Evolutionary conservation across 35 echinoderm and acorn worm species (phyloP).

Genomic region (Holothuria glaberrima): DNA sequence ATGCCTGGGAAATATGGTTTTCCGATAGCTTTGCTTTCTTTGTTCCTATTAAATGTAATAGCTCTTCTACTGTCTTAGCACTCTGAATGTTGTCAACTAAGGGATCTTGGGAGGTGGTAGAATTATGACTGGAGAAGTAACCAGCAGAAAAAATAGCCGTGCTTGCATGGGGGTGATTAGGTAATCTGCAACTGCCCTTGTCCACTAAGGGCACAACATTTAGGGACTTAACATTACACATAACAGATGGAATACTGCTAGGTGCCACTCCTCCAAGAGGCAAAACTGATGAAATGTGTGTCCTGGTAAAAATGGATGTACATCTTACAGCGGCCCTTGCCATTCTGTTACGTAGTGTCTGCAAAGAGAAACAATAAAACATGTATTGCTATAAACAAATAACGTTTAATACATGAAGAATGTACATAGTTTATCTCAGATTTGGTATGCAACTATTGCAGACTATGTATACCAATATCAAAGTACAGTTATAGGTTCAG

Average conservation of each 20-base stretch:
- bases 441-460: too few relatives aligned
- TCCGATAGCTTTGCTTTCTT: conserved; percentile 40
- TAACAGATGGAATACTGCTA: too few relatives aligned
- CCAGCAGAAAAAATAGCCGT: conserved; percentile 1
- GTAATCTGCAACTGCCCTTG: not conserved
- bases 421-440: too few relatives aligned
- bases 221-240: not conserved
- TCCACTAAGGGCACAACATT: not conserved
- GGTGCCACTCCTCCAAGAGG: not conserved
- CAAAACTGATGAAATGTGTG: not conserved
- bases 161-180: conserved; percentile 19
- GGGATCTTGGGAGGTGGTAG: not conserved
- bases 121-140: conserved; percentile 36
- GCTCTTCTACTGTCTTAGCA: conserved; percentile 14
- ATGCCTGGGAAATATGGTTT: conserved; percentile 27
- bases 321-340: conserved; percentile 39
- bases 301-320: not conserved
- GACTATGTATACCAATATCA: too few relatives aligned
- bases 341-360: not conserved
- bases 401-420: too few relatives aligned
- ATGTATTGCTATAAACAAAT: too few relatives aligned
- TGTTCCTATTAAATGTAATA: conserved; percentile 15
- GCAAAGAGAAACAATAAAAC: too few relatives aligned
- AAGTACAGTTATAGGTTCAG: too few relatives aligned
- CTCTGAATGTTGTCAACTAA: conserved; percentile 2